phyloP scores from a whole-genome alignment of 2,797 vertebrate species.

The Antennarius maculatus region DNA sequence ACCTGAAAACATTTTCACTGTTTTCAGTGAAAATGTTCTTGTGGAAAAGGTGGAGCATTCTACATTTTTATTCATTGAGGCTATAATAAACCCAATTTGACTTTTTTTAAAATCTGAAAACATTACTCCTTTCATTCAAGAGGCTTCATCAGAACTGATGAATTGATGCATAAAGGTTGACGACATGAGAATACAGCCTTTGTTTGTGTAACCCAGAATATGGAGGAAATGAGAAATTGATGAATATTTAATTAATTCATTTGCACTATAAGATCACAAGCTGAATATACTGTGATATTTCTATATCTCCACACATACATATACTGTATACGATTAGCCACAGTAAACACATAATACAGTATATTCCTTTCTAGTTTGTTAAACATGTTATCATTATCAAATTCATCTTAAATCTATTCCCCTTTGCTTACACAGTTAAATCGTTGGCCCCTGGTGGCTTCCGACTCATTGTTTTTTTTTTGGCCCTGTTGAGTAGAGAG shows the following conservation, averaged over 20 bases:
- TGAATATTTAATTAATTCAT: background rate
- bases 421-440: conserved; percentile 19
- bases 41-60: no score
- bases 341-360: conserved; percentile 7
- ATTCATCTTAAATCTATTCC: conserved; percentile 37
- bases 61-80: no score
- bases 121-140: no score
- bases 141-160: no score
- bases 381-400: conserved; percentile 21
- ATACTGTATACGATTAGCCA: conserved; percentile 6
- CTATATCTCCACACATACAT: background rate
- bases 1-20: no score
- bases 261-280: conserved; percentile 24
- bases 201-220: conserved; percentile 5
- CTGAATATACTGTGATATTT: conserved; percentile 7
- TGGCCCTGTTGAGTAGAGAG: conserved; percentile 24
- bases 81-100: background rate
- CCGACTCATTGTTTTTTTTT: conserved; percentile 40
- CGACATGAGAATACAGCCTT: background rate
- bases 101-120: background rate
- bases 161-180: background rate
- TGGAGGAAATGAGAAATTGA: conserved; percentile 10
- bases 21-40: no score
- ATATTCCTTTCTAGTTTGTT: conserved; percentile 24
- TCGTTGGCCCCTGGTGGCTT: conserved; percentile 46